Base-by-base conservation (phyloP, 2,113 vertebrate genomes). In the Hydrochoerus hydrochaeris region DNA sequence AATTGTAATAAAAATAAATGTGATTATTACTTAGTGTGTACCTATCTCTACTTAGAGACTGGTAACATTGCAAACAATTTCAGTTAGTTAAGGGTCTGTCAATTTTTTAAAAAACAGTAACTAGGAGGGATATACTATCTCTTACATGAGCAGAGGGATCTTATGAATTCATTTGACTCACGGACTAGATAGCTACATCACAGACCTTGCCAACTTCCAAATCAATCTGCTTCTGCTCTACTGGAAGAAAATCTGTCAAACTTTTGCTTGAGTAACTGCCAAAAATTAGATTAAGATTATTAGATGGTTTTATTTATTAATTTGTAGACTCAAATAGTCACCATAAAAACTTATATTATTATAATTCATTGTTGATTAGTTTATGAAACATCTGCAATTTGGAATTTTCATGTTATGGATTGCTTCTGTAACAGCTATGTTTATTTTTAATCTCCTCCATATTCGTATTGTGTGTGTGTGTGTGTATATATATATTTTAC, bases 271-370 rank as follows among this genome's bases (percentile, higher is more conserved):
- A 54, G 22, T 85, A 63, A 62, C 22, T 87, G 20, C n/a, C 71
- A 95, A 16, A 95, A n/a, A 77, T 85, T 85, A 35, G n/a, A 28
- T 84, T 88, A 73, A 69, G 38, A 92, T 93, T 30, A 77, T 71
- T 73, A 91, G 20, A 54, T 58, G 0, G 38, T 73, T 67, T 52
- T 58, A 82, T 54, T 54, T 19, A 52, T 84, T 87, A 19, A 90
- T 81, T 60, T 93, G 19, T 85, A 81, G n/a, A 52, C 52, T 8
- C 19, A 52, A 12, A 35, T 62, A 57, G 30, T 84, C 62, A 88
- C 1, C 54, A 22, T 54, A 60, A 95, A 91, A 83, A 86, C 82
- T 85, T 12, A 41, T 14, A 54, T 49, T 94, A 81, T 60, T 89
- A 57, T 75, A 95, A 62, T 35, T 60, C 4, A 30, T 75, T 65